Base-by-base conservation (phyloP, 2,797 vertebrate genomes). In the Rhinoraja longicauda region DNA sequence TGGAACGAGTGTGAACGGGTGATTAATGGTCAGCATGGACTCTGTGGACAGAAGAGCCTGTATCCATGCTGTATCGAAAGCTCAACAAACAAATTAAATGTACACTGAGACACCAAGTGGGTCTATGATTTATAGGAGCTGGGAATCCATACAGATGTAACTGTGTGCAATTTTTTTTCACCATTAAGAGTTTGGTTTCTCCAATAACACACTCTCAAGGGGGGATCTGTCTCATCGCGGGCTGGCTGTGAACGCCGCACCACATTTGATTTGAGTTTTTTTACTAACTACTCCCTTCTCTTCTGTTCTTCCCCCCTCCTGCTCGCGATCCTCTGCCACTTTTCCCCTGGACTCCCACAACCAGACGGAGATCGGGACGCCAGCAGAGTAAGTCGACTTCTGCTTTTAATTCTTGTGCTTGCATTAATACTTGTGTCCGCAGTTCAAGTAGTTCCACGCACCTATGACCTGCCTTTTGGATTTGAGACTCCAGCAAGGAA, bases 341-440 rank as follows among this genome's bases (percentile, higher is more conserved):
- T 84, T 67, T 5, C 81, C 1, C 17, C 62, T 88, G 13, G 29
- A 88, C 84, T 29, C 59, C 64, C 62, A 15, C n/a, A 36, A 64
- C 59, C 84, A 88, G 84, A 88, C 21, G 59, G 84, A 36, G 84
- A 88, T 32, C n/a, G 84, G 0, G 84, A 88, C n/a, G n/a, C 84
- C n/a, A 88, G 84, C n/a, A n/a, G 84, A 21, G 84, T 88, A 88
- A 88, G 84, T 88, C n/a, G 32, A 19, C 64, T 36, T 36, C 62
- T 67, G 59, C 13, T 4, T 67, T 88, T 32, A 64, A 24, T 88
- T 88, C 8, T 59, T 26, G 39, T 39, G 24, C 39, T 67, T 24
- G 24, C 19, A 21, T 72, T 21, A 26, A 72, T 19, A 21, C 19
- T 19, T 4, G 70, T 72, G 70, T 21, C 17, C 19, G 5, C 70